Base-by-base conservation (phyloP, 2,888 invertebrate species). In the Ypsolopha sequella region DNA sequence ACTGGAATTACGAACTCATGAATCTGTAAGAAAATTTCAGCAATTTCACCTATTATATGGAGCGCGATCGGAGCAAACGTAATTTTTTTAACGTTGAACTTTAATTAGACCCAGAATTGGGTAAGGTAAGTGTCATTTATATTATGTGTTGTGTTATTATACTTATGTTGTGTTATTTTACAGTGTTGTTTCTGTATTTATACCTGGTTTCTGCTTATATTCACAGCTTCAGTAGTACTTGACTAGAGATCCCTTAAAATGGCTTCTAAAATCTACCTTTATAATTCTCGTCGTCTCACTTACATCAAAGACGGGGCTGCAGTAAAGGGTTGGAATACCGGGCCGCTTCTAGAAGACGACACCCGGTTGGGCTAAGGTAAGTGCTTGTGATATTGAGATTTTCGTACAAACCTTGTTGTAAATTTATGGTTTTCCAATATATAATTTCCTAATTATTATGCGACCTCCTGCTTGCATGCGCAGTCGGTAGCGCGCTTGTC, bases 281-380 rank as follows among this genome's bases (percentile, higher is more conserved):
- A 67, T 69, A 68, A 62, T 62, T 63, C 51, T 57, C 55, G 61
- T 53, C 58, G 59, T 70, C 64, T 73, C 66, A 62, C 56, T 55
- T 69, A 73, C 70, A 75, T 76, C 76, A 76, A 76, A 78, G 72
- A n/a, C n/a, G 64, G 54, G 58, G 48, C 10, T 39, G 24, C 48
- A 41, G 4, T 24, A 24, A 71, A 71, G 76, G 72, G 74, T 74
- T 73, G 56, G 58, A 64, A 66, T 69, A 58, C 61, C 65, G 49
- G 54, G 9, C 41, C 38, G 58, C 60, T 63, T 57, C 55, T 55
- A 54, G 62, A 58, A 66, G 58, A 63, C 60, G 70, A 74, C 69
- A 75, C 75, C 63, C 59, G 61, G 65, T 13, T 52, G 70, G 56
- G 41, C 41, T 11, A 54, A 47, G 64, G 73, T 73, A 75, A 60